Conservation (phyloP, 35 echinoderm and acorn worm genomes). For the Apostichopus parvimensis region DNA sequence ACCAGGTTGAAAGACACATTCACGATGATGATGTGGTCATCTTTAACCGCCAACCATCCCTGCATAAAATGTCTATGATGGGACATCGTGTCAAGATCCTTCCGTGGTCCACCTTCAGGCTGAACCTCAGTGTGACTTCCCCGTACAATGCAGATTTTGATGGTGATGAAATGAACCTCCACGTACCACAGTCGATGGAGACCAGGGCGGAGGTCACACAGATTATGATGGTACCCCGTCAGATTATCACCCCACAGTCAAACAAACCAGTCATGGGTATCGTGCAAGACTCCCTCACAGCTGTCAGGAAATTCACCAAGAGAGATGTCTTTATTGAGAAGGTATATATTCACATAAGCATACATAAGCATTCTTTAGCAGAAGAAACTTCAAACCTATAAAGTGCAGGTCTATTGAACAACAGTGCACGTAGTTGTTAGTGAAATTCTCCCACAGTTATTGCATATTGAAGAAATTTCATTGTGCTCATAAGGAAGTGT, state of each 20-base stretch:
- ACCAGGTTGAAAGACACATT: constrained; percentile 90
- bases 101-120: constrained; percentile 95
- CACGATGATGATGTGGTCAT: constrained; percentile 93
- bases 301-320: constrained; percentile 96
- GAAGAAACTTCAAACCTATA: too few species aligned
- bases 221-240: constrained; percentile 97
- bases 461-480: too few species aligned
- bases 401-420: too few species aligned
- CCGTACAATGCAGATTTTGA: constrained; percentile 99
- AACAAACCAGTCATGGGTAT: constrained; percentile 99
- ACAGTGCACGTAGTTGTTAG: too few species aligned
- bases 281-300: constrained; percentile 96
- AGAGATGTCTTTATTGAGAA: constrained; percentile 94
- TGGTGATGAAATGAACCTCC: constrained; percentile 99
- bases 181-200: constrained; percentile 94
- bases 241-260: constrained; percentile 97
- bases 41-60: constrained; percentile 96
- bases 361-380: too few species aligned
- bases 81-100: constrained; percentile 97
- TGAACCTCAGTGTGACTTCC: constrained; percentile 98
- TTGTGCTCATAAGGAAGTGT: too few species aligned
- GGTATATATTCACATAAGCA: constrained; percentile 41
- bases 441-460: too few species aligned
- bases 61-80: constrained; percentile 99
- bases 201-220: constrained; percentile 90